Evolutionary conservation across 2,888 invertebrate species (phyloP).

Genomic region (Torymus tubicola): DNA sequence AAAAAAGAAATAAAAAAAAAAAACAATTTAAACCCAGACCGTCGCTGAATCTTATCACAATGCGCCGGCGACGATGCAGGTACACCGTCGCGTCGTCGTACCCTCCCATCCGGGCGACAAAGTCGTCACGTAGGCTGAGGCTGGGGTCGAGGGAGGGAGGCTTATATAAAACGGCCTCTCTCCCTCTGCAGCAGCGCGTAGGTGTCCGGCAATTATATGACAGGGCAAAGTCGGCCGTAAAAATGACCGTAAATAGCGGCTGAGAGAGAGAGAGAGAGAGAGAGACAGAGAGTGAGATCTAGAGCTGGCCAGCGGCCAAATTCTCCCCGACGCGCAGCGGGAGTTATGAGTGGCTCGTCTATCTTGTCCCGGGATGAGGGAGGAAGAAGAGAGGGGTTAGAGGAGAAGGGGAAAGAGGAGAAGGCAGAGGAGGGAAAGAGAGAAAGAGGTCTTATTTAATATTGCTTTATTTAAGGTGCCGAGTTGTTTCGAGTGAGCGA

Average conservation of each 20-base stretch:
- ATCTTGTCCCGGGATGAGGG: slow-evolving; percentile 56
- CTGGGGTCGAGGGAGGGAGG: slow-evolving; percentile 15
- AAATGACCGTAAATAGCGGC: slow-evolving; percentile 72
- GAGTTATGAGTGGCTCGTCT: slow-evolving; percentile 62
- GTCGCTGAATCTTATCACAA: slow-evolving; percentile 5
- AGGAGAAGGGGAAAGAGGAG: no score
- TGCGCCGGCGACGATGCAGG: not conserved
- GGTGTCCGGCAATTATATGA: slow-evolving; percentile 53
- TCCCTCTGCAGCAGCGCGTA: slow-evolving; percentile 10
- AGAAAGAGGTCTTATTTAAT: slow-evolving; percentile 37
- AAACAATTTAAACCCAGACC: not conserved
- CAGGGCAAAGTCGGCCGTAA: slow-evolving; percentile 67
- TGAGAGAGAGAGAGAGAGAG: slow-evolving; percentile 12
- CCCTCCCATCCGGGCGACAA: slow-evolving; percentile 7
- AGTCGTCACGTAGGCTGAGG: slow-evolving; percentile 48
- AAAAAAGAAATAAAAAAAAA: not conserved
- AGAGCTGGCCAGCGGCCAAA: slow-evolving; percentile 64
- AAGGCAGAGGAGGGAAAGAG: not conserved
- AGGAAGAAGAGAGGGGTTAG: not conserved
- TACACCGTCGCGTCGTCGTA: no score
- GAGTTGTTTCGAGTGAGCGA: no score
- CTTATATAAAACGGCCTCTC: slow-evolving; percentile 38
- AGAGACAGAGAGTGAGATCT: slow-evolving; percentile 60
- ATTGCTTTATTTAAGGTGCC: slow-evolving; percentile 3
- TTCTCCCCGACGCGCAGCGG: slow-evolving; percentile 44